Evolutionary conservation across 2,113 vertebrate genomes (phyloP).

Genomic region (Nyctereutes procyonoides): DNA sequence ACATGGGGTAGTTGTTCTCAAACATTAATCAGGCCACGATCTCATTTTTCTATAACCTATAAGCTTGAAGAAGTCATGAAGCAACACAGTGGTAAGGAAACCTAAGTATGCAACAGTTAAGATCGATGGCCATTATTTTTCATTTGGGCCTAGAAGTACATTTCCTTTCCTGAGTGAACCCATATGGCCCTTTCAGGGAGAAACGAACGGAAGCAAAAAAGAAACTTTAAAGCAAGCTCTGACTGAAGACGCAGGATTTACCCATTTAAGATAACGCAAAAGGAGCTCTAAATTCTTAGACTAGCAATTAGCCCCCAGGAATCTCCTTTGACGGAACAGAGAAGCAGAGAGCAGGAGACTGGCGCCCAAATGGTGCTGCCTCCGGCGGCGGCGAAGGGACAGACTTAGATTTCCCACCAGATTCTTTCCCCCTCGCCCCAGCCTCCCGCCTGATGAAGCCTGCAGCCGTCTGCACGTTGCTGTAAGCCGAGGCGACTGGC

Average conservation of each 20-base stretch:
- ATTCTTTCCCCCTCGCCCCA: too few species aligned
- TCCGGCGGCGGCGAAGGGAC: background rate
- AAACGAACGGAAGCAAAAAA: constrained; percentile 11
- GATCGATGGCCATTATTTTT: background rate
- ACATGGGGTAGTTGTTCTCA: background rate
- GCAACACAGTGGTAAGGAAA: background rate
- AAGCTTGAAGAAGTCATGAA: background rate
- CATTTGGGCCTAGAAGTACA: background rate
- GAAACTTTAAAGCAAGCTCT: background rate
- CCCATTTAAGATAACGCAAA: background rate
- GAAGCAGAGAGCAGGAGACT: background rate
- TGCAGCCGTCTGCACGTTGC: background rate
- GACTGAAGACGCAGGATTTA: background rate
- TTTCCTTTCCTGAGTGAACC: background rate
- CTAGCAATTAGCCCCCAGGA: background rate
- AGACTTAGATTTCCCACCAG: background rate
- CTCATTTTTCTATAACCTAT: background rate
- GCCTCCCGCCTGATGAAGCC: rapidly evolving
- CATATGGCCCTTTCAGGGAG: background rate
- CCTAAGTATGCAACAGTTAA: background rate
- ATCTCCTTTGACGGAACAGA: background rate
- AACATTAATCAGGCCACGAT: background rate
- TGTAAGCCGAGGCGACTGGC: background rate
- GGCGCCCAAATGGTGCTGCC: background rate
- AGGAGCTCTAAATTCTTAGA: background rate